Base-by-base conservation (phyloP, 2,888 invertebrate genomes). In the Pterobdella sp. region DNA sequence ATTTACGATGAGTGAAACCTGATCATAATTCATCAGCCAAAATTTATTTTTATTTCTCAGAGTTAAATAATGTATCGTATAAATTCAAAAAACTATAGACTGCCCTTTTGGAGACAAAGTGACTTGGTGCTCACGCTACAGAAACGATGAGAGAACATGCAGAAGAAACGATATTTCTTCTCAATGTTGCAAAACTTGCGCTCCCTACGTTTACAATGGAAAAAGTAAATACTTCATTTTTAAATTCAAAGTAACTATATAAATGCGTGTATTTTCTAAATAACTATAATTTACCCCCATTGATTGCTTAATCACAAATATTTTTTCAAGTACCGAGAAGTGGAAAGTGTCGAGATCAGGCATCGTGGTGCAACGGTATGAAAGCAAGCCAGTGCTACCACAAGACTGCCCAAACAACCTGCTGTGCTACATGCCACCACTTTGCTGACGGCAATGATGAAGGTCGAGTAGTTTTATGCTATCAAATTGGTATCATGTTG, bases 361-460 rank as follows among this genome's bases (percentile, higher is more conserved):
- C 72, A 7, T 36, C 37, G 14, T 72, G 72, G 72, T 72, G 72
- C 67, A 26, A n/a, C 22, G n/a, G 34, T 1, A 72, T 72, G 10
- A 66, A 49, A 42, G 42, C 72, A 7, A 36, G 42, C 10, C 31
- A 42, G 31, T 72, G 72, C 66, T 66, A 72, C 52, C 36, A 56
- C 18, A 36, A 49, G n/a, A 31, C 35, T 14, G 64, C 37, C 10
- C 31, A 42, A 3, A 37, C 36, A 1, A 72, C 72, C 32, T 72
- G 72, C 35, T 72, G 72, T 42, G 22, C 34, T 10, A 42, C 67
- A 26, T 72, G 72, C 32, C 31, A 42, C 10, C 49, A 72, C 31
- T 66, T 64, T 35, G 36, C 32, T 32, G 36, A 32, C 32, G 66
- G 35, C 29, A 66, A 34, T 22, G 31, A 18, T 7, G 36, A 34